A percentile compares a stretch with the other conserved stretches of the same genome.
These are phyloP conservation scores for Cephus cinctus DNA, from an alignment of 1,140 invertebrate species.

Conservation along the genomic window DNA sequence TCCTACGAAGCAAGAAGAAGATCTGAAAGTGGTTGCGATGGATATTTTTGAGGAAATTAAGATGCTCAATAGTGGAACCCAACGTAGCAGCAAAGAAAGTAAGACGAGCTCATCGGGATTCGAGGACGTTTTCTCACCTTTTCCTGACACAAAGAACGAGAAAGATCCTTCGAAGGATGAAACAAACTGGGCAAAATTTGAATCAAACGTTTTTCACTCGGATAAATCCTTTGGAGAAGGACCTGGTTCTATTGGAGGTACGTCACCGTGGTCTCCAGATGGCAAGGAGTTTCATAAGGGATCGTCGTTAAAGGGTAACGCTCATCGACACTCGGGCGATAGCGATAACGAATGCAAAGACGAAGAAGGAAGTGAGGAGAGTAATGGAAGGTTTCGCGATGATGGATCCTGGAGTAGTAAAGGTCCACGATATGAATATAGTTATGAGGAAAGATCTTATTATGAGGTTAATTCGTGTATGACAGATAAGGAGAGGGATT, in stretches of 20 bases:
- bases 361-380: conserved; percentile 49
- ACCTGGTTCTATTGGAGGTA: conserved; percentile 56
- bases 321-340: conserved; percentile 45
- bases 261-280: conserved; percentile 76
- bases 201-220: conserved; percentile 40
- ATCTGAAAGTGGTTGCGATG: conserved; percentile 30
- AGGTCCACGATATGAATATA: conserved; percentile 31
- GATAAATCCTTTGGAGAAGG: conserved; percentile 48
- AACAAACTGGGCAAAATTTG: conserved; percentile 57
- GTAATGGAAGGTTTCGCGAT: conserved; percentile 38
- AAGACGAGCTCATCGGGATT: conserved; percentile 32
- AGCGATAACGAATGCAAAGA: conserved; percentile 56
- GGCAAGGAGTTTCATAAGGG: conserved; percentile 64
- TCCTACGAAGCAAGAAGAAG: conserved; percentile 31
- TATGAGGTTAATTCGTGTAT: conserved; percentile 31
- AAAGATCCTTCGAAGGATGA: conserved; percentile 40
- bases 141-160: conserved; percentile 33
- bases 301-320: conserved; percentile 34
- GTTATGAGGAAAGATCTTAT: conserved; percentile 37
- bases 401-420: conserved; percentile 32
- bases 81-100: conserved; percentile 12
- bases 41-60: conserved; percentile 53
- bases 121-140: conserved; percentile 45
- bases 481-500: conserved; percentile 31
- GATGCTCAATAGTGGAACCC: conserved; percentile 38